Conservation (phyloP, 2,113 vertebrate genomes). For the Mustela nigripes region DNA sequence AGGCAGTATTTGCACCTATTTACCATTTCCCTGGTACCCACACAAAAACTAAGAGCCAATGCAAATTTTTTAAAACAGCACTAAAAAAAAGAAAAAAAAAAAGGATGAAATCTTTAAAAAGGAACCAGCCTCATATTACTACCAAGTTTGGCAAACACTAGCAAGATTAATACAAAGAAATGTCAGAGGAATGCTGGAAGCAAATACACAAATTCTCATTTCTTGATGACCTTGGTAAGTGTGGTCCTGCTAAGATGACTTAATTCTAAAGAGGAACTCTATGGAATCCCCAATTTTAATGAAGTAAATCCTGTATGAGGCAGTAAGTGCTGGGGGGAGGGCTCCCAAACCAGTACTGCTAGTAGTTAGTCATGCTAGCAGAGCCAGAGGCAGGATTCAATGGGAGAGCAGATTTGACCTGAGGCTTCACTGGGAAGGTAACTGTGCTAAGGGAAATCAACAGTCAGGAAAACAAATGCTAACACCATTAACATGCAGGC, state of each 20-base stretch:
- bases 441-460: not conserved
- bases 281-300: not conserved
- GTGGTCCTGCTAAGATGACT: not conserved
- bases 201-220: not conserved
- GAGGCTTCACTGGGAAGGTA: not conserved
- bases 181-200: not conserved
- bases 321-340: not conserved
- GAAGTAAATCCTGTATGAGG: not conserved
- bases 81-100: not conserved
- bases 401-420: not conserved
- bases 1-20: not conserved
- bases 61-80: not conserved
- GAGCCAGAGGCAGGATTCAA: not conserved
- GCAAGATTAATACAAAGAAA: not conserved
- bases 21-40: not conserved
- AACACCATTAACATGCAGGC: not conserved
- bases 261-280: not conserved
- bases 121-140: not conserved
- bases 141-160: not conserved
- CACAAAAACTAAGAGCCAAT: constrained; percentile 12
- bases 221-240: not conserved
- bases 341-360: not conserved
- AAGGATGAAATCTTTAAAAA: not conserved
- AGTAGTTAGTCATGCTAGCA: not conserved
- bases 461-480: not conserved